Evolutionary conservation across 2,888 invertebrate genomes (phyloP).

Genomic region (Drosophila maculinotata): DNA sequence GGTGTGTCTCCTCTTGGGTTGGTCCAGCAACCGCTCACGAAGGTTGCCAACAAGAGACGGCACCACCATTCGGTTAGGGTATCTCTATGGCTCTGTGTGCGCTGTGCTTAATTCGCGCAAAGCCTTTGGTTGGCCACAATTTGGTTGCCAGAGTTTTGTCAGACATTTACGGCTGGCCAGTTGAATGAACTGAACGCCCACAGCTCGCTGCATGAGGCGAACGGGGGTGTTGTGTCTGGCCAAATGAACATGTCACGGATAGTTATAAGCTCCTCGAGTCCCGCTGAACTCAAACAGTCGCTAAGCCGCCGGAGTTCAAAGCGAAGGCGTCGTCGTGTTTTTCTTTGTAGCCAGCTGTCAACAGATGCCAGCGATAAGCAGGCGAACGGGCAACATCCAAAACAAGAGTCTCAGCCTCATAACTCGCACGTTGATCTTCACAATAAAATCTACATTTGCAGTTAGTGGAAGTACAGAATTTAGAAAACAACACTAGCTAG

Average conservation of each 20-base stretch:
- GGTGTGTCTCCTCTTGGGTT: slow-evolving; percentile 43
- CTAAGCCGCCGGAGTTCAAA: slow-evolving; percentile 68
- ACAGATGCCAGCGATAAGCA: slow-evolving; percentile 67
- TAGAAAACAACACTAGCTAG: not conserved
- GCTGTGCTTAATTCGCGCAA: not conserved
- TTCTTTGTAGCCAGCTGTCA: slow-evolving; percentile 57
- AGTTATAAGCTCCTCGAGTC: slow-evolving; percentile 20
- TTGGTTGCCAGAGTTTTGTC: slow-evolving; percentile 23
- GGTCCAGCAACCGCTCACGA: slow-evolving; percentile 28
- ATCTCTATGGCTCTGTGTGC: slow-evolving; percentile 19
- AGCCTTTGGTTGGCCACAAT: slow-evolving; percentile 12
- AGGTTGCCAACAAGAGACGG: slow-evolving; percentile 26
- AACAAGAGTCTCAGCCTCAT: slow-evolving; percentile 44
- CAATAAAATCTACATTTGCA: slow-evolving; percentile 43
- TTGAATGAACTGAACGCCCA: slow-evolving; percentile 72
- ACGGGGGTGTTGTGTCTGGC: slow-evolving; percentile 17
- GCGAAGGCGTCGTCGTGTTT: slow-evolving; percentile 49
- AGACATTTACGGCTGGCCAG: slow-evolving; percentile 18
- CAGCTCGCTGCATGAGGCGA: slow-evolving; percentile 22
- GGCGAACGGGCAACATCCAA: slow-evolving; percentile 22
- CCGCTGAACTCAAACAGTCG: slow-evolving; percentile 15
- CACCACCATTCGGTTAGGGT: too few species aligned
- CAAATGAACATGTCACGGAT: slow-evolving; percentile 41
- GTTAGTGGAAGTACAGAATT: slow-evolving; percentile 2
- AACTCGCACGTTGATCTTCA: slow-evolving; percentile 63